Conservation (phyloP, 2,797 vertebrate species). For the Aythya fuligula region DNA sequence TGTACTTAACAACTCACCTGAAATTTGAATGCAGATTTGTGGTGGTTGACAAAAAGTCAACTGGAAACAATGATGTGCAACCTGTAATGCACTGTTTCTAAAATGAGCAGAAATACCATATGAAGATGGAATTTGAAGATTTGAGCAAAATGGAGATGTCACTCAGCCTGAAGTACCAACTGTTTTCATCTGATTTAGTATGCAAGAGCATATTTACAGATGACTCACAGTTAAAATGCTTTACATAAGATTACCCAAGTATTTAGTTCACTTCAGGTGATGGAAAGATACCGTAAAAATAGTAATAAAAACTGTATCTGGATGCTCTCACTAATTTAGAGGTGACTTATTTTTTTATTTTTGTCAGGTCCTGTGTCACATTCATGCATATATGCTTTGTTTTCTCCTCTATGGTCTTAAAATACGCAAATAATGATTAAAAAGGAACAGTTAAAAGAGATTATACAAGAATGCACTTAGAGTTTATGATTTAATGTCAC, state of each 20-base stretch:
- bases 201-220: slow-evolving; percentile 27
- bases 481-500: neutral
- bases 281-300: slow-evolving; percentile 40
- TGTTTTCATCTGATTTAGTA: slow-evolving; percentile 33
- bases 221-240: slow-evolving; percentile 56
- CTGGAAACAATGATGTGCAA: neutral
- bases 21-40: neutral
- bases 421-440: neutral
- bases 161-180: slow-evolving; percentile 44
- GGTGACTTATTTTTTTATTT: neutral
- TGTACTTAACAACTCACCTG: neutral
- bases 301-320: neutral
- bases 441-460: neutral
- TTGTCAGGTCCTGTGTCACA: neutral
- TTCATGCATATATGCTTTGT: neutral
- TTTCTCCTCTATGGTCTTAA: neutral
- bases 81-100: slow-evolving; percentile 6
- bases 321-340: neutral
- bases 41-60: neutral
- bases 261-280: slow-evolving; percentile 55
- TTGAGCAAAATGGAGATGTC: slow-evolving; percentile 16
- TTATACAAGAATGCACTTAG: neutral
- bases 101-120: neutral
- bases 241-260: slow-evolving; percentile 59
- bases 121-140: slow-evolving; percentile 15